Conservation (phyloP, 92 coral and sea anemone species). For the Epizoanthus illoricatus region DNA sequence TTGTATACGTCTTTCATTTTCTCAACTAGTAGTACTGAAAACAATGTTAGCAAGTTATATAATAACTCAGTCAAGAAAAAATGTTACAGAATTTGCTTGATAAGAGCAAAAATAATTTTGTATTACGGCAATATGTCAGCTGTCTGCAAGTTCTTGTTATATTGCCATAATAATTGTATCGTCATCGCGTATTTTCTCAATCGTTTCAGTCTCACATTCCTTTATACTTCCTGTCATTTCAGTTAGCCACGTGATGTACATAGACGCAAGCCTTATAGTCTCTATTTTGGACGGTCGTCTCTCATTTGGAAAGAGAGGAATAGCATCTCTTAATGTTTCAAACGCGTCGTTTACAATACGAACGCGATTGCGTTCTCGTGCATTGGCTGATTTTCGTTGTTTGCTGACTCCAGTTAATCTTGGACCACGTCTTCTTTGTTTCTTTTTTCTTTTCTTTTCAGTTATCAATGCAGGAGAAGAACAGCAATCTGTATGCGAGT, state of each 20-base stretch:
- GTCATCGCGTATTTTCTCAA: background rate
- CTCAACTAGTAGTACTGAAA: no score
- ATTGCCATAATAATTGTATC: background rate
- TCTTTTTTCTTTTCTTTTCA: constrained; percentile 36
- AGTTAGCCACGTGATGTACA: constrained; percentile 61
- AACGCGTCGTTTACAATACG: constrained; percentile 61
- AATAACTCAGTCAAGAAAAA: background rate
- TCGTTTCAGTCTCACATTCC: constrained; percentile 6
- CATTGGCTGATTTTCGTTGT: constrained; percentile 72
- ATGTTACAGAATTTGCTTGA: background rate
- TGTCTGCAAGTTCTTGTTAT: background rate
- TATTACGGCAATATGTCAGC: background rate
- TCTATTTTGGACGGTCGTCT: constrained; percentile 71
- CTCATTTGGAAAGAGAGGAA: constrained; percentile 61
- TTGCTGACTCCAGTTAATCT: constrained; percentile 71
- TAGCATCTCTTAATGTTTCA: constrained; percentile 58
- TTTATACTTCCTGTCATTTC: constrained; percentile 52
- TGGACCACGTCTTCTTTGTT: constrained; percentile 52
- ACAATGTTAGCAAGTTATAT: no score
- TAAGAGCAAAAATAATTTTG: background rate
- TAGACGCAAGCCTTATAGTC: constrained; percentile 60
- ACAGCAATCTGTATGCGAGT: background rate
- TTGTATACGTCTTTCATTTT: no score
- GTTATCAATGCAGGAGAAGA: background rate
- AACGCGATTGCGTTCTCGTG: constrained; percentile 65